Percentiles rank a stretch among this genome's conserved stretches.
phyloP scores from a whole-genome alignment of 2,113 vertebrate genomes.

The Hippocampus comes region DNA sequence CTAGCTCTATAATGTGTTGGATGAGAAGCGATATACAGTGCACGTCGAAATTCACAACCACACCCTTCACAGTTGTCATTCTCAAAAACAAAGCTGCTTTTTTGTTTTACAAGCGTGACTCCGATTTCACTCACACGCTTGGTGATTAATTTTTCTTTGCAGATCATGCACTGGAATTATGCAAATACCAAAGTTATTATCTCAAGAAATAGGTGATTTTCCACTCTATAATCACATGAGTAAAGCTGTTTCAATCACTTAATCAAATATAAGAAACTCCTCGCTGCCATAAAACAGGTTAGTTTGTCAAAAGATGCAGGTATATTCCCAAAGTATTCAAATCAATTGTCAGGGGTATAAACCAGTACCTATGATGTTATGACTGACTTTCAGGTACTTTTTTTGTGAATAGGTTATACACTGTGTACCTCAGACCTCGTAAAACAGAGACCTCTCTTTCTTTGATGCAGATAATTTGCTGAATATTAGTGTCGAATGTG shows the following conservation, averaged over 20 bases:
- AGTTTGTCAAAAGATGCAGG: not conserved
- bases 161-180: not conserved
- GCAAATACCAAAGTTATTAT: not conserved
- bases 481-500: too few relatives aligned
- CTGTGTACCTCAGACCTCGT: not conserved
- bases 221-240: not conserved
- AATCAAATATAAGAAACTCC: not conserved
- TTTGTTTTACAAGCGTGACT: not conserved
- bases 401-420: not conserved
- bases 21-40: constrained; percentile 4
- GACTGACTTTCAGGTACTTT: not conserved
- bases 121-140: not conserved
- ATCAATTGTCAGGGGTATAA: not conserved
- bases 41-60: constrained; percentile 21
- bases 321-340: not conserved
- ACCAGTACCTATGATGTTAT: not conserved
- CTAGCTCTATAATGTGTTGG: constrained; percentile 20
- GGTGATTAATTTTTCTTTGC: not conserved
- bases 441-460: not conserved
- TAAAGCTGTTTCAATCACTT: not conserved
- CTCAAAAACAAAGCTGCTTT: constrained; percentile 38
- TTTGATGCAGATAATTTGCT: too few relatives aligned
- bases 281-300: not conserved
- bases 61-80: constrained; percentile 26
- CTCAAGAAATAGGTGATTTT: not conserved